Evolutionary conservation across 2,113 vertebrate species (phyloP).

Genomic region (Willisornis vidua): DNA sequence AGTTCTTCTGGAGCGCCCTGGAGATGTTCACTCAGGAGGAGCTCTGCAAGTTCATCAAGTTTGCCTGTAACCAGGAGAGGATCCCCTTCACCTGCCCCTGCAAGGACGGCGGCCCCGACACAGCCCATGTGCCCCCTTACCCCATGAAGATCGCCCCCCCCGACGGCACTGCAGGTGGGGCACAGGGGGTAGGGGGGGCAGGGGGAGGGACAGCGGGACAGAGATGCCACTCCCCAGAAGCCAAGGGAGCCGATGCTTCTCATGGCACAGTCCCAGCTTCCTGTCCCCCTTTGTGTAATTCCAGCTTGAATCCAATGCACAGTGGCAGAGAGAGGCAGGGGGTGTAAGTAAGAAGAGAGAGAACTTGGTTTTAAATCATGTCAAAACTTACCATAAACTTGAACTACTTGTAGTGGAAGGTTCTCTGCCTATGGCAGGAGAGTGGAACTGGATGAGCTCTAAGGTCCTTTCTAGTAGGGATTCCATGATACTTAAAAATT

Average conservation of each 20-base stretch:
- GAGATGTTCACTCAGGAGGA: slow-evolving; percentile 98
- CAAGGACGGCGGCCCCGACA: slow-evolving; percentile 94
- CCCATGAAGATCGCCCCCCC: slow-evolving; percentile 99
- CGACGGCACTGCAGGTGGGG: slow-evolving; percentile 89
- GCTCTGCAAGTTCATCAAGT: slow-evolving; percentile 99
- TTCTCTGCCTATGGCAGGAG: neutral
- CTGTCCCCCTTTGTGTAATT: accelerated
- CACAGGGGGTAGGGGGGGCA: too few relatives aligned
- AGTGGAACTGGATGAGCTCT: neutral
- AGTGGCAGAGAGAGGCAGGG: accelerated
- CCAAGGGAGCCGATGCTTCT: accelerated
- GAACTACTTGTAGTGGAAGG: neutral
- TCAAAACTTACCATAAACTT: neutral
- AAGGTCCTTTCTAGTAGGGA: neutral
- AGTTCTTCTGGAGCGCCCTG: slow-evolving; percentile 95
- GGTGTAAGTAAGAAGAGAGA: neutral
- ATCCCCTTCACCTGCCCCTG: slow-evolving; percentile 98
- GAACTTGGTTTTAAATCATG: neutral
- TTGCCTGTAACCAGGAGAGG: slow-evolving; percentile 97
- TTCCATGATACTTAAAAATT: neutral
- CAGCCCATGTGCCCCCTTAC: slow-evolving; percentile 94
- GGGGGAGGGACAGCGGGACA: too few relatives aligned
- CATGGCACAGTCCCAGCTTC: accelerated
- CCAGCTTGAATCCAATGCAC: accelerated
- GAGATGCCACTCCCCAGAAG: neutral